Conservation (phyloP, 2,113 vertebrate genomes). For the Symphodus melops region DNA sequence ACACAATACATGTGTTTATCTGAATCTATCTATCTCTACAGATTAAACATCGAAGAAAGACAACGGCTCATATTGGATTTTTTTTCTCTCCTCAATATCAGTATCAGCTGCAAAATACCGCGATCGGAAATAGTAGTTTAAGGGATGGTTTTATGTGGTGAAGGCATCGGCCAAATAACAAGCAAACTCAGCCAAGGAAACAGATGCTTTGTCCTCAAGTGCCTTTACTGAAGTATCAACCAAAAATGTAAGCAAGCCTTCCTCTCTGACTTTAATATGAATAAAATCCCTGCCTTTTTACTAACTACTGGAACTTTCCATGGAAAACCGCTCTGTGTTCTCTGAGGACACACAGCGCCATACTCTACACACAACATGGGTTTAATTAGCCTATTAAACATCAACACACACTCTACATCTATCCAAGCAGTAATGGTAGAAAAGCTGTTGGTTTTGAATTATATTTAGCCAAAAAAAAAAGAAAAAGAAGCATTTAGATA, state of each 20-base stretch:
- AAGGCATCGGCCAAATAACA: not conserved
- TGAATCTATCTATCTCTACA: too few species aligned
- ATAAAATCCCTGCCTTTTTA: constrained; percentile 23
- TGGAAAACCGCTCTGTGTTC: constrained; percentile 44
- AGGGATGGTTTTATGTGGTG: not conserved
- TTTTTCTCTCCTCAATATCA: too few species aligned
- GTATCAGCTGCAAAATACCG: too few species aligned
- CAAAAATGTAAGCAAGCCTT: constrained; percentile 18
- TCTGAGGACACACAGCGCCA: constrained; percentile 51
- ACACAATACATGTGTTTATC: too few species aligned
- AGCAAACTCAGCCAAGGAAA: not conserved
- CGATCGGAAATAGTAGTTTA: too few species aligned
- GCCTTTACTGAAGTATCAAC: not conserved
- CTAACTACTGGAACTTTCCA: constrained; percentile 58
- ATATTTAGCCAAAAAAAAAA: too few species aligned
- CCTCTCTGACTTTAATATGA: constrained; percentile 8
- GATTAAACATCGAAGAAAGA: too few species aligned
- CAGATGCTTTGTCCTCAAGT: constrained; percentile 13
- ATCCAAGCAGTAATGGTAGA: constrained; percentile 15
- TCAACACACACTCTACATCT: constrained; percentile 26
- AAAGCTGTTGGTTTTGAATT: constrained; percentile 14
- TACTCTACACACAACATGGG: constrained; percentile 35
- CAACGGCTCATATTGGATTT: too few species aligned
- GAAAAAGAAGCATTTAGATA: too few species aligned
- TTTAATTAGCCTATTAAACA: constrained; percentile 68